These are phyloP conservation scores for Xanthorhoe spadicearia DNA, from an alignment of 2,888 invertebrate genomes.

Conservation along the genomic window DNA sequence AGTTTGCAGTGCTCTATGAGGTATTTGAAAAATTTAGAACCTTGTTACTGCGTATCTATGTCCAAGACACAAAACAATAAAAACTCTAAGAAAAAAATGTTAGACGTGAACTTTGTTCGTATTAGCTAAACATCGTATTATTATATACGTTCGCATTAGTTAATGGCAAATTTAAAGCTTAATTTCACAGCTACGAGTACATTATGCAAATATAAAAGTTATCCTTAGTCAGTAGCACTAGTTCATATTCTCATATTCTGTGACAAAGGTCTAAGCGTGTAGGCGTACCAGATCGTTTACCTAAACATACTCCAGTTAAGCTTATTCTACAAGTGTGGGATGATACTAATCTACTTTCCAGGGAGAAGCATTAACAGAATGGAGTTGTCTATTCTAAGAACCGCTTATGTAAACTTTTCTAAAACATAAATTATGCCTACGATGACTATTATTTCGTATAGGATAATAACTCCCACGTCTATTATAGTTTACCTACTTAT, in stretches of 20 bases:
- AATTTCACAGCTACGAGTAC: too few species aligned
- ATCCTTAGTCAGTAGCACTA: too few species aligned
- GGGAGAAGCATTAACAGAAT: neutral
- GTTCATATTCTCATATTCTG: neutral
- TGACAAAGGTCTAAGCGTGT: neutral
- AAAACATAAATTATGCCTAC: neutral
- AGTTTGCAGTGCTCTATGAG: too few species aligned
- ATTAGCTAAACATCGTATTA: too few species aligned
- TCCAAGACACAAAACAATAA: too few species aligned
- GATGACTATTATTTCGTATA: neutral
- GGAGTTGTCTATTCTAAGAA: neutral
- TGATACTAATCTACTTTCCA: neutral
- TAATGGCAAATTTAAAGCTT: too few species aligned
- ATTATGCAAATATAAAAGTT: too few species aligned
- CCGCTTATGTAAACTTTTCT: neutral
- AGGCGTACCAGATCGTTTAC: neutral
- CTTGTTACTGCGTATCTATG: too few species aligned
- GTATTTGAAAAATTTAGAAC: too few species aligned
- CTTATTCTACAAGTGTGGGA: neutral
- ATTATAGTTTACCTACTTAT: neutral
- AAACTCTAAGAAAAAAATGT: too few species aligned
- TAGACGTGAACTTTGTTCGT: too few species aligned
- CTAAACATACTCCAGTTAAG: neutral
- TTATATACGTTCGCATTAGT: too few species aligned
- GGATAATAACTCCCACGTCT: neutral